phyloP scores from a whole-genome alignment of 2,113 vertebrate genomes.

The Alethe diademata region DNA sequence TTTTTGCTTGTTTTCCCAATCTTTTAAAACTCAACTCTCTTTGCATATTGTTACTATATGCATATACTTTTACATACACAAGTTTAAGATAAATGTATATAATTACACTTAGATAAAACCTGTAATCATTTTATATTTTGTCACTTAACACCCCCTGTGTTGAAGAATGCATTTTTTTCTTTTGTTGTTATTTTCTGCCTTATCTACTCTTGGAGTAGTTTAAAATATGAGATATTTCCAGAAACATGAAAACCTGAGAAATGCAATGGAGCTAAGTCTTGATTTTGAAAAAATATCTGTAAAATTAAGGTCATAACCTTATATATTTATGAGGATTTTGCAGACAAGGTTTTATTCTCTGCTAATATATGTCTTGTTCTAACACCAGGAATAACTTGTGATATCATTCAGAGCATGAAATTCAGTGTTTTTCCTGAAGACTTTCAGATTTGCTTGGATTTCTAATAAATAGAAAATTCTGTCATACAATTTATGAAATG shows the following conservation, averaged over 20 bases:
- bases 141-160: rapidly evolving
- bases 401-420: background rate
- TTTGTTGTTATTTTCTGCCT: background rate
- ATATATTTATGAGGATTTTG: background rate
- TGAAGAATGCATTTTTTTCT: rapidly evolving
- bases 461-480: background rate
- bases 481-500: background rate
- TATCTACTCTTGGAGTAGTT: background rate
- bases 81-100: background rate
- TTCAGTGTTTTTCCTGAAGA: background rate
- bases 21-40: background rate
- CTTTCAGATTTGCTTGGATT: background rate
- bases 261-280: background rate
- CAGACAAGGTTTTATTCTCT: background rate
- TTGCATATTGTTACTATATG: background rate
- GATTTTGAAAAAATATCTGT: background rate
- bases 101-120: background rate
- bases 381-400: background rate
- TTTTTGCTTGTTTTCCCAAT: background rate
- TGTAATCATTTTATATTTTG: background rate
- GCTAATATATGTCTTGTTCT: background rate
- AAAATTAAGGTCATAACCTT: background rate
- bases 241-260: background rate
- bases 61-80: background rate
- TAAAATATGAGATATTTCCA: background rate